Evolutionary conservation across 2,797 vertebrate genomes (phyloP).

Genomic region (Enteromius radiatus): DNA sequence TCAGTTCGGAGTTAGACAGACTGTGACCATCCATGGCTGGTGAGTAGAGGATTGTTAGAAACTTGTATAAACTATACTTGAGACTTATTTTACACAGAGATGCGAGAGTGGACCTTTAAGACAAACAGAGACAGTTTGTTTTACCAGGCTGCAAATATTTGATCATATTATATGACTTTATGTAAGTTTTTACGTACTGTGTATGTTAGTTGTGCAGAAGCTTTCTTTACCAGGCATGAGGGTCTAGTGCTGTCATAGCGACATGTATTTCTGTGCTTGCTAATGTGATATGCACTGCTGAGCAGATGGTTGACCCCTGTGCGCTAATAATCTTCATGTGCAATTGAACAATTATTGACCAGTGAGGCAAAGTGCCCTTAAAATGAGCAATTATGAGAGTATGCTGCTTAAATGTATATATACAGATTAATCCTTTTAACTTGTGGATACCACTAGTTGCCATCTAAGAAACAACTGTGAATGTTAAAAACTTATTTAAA

Average conservation of each 20-base stretch:
- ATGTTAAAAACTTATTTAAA: background rate
- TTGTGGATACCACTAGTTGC: background rate
- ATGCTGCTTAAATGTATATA: background rate
- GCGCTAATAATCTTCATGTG: conserved; percentile 1
- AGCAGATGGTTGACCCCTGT: conserved; percentile 22
- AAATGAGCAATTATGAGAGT: background rate
- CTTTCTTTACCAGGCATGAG: background rate
- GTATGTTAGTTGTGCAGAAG: background rate
- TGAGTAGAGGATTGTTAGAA: conserved; percentile 58
- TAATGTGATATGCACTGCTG: conserved; percentile 7
- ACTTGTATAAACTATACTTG: background rate
- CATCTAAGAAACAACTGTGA: background rate
- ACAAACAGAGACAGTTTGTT: conserved; percentile 26
- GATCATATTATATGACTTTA: conserved; percentile 9
- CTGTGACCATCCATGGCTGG: conserved; percentile 67
- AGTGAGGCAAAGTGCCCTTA: conserved; percentile 4
- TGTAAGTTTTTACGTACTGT: conserved; percentile 14
- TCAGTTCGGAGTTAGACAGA: conserved; percentile 23
- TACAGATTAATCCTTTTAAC: background rate
- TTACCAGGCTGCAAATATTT: conserved; percentile 28
- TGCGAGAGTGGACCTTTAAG: conserved; percentile 19
- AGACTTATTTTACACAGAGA: conserved; percentile 15
- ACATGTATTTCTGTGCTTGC: conserved; percentile 9
- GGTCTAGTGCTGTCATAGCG: conserved; percentile 27
- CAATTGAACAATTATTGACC: conserved; percentile 34